These are phyloP conservation scores for Acrocephalus arundinaceus DNA, from an alignment of 2,113 vertebrate genomes.

Conservation along the genomic window DNA sequence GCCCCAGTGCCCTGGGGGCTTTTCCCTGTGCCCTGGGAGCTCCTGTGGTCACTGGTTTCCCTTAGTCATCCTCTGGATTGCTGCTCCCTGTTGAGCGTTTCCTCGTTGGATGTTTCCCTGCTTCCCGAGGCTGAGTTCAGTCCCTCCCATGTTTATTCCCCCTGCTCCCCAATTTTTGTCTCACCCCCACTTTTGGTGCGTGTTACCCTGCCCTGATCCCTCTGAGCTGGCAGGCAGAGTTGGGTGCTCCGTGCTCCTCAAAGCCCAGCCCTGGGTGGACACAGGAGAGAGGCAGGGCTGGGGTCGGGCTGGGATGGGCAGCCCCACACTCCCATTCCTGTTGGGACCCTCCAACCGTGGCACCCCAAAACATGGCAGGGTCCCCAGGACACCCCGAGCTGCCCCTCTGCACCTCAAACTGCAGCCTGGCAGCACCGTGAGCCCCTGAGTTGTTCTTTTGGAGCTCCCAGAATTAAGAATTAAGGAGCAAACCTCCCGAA, in stretches of 20 bases:
- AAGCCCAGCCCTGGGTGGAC: neutral
- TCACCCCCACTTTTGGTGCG: neutral
- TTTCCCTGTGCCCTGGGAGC: neutral
- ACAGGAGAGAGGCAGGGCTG: neutral
- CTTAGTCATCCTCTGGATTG: neutral
- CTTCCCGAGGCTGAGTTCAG: neutral
- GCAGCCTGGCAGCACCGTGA: neutral
- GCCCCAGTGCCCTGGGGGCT: neutral
- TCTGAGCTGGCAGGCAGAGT: neutral
- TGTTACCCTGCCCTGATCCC: neutral
- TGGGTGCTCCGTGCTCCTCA: neutral
- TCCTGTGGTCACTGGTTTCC: neutral
- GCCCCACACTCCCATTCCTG: fast-evolving
- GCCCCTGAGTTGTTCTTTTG: fast-evolving
- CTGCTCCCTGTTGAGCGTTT: neutral
- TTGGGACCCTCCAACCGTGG: fast-evolving
- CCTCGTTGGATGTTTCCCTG: neutral
- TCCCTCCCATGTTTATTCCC: neutral
- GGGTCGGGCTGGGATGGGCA: neutral
- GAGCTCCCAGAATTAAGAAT: neutral
- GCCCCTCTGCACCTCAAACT: neutral
- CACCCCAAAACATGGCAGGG: neutral
- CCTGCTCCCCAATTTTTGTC: neutral
- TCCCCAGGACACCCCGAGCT: too few species aligned
- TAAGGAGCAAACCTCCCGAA: neutral